Conservation (phyloP, 2,888 invertebrate genomes). For the Itoplectis maculator region DNA sequence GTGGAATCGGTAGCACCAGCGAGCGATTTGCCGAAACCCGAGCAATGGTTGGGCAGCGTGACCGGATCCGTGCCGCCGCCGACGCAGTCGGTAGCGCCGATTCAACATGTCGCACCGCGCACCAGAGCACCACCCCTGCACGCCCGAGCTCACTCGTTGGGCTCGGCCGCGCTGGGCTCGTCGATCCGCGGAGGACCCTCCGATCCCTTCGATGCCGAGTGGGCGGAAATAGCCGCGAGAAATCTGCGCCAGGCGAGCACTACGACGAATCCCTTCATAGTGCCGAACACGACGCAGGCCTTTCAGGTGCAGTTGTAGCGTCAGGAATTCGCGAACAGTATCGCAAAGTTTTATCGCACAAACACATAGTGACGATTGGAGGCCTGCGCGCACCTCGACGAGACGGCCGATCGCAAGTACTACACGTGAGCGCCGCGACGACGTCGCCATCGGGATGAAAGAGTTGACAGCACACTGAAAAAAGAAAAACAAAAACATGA, state of each 20-base stretch:
- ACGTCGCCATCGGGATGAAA: not conserved
- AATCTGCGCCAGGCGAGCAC: slow-evolving; percentile 83
- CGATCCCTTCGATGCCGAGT: slow-evolving; percentile 94
- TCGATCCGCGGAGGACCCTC: slow-evolving; percentile 77
- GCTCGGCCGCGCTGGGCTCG: slow-evolving; percentile 83
- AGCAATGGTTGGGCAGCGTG: slow-evolving; percentile 93
- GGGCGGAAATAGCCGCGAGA: slow-evolving; percentile 89
- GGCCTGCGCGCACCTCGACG: slow-evolving; percentile 68
- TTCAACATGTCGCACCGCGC: slow-evolving; percentile 81
- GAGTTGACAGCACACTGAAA: not conserved
- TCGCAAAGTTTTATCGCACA: slow-evolving; percentile 80
- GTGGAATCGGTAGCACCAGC: slow-evolving; percentile 83
- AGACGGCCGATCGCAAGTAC: slow-evolving; percentile 71
- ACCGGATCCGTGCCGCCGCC: slow-evolving; percentile 86
- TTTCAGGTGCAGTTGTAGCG: slow-evolving; percentile 88
- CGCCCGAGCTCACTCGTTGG: slow-evolving; percentile 85
- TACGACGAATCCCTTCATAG: slow-evolving; percentile 88
- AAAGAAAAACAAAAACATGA: not conserved
- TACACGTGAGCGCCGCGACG: slow-evolving; percentile 48
- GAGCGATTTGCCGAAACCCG: slow-evolving; percentile 89
- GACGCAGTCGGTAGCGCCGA: slow-evolving; percentile 76
- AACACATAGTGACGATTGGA: slow-evolving; percentile 76
- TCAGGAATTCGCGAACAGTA: slow-evolving; percentile 79
- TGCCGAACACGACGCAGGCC: slow-evolving; percentile 86
- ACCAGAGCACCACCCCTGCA: slow-evolving; percentile 86